Conservation (phyloP, 2,113 vertebrate species). For the Numida meleagris region DNA sequence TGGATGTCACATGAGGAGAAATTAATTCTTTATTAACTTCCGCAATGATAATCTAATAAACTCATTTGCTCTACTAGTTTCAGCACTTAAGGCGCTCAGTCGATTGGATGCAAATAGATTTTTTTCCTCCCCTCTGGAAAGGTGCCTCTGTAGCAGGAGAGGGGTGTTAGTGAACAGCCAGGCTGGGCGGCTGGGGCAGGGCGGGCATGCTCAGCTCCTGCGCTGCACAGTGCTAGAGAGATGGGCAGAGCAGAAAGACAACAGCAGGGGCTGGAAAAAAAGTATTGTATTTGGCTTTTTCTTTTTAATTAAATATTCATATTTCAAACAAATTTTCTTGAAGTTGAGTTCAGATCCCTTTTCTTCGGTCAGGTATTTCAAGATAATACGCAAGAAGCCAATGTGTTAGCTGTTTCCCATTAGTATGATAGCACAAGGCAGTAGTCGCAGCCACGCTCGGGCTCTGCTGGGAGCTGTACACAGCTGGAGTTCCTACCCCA, state of each 20-base stretch:
- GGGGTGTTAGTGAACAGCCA: constrained; percentile 70
- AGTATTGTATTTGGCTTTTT: neutral
- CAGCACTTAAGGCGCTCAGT: constrained; percentile 78
- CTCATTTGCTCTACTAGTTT: constrained; percentile 84
- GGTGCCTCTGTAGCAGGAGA: constrained; percentile 71
- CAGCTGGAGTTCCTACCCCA: neutral
- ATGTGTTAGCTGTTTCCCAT: neutral
- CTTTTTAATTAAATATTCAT: neutral
- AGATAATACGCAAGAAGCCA: neutral
- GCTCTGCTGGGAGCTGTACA: neutral
- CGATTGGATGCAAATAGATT: constrained; percentile 79
- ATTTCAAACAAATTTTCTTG: neutral
- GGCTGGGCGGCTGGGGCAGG: neutral
- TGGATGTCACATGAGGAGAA: constrained; percentile 89
- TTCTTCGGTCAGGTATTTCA: neutral
- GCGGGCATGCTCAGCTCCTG: neutral
- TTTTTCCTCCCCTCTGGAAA: constrained; percentile 76
- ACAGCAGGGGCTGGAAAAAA: neutral
- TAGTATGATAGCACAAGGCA: neutral
- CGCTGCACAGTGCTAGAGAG: neutral
- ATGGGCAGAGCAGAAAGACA: neutral
- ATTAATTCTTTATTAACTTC: constrained; percentile 98
- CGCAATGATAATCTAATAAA: constrained; percentile 90
- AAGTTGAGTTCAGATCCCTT: neutral
- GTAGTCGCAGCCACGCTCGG: neutral